A percentile compares a stretch with the other conserved stretches of the same genome.
phyloP scores from a whole-genome alignment of 2,888 invertebrate genomes.

The Palloptera scutellata region DNA sequence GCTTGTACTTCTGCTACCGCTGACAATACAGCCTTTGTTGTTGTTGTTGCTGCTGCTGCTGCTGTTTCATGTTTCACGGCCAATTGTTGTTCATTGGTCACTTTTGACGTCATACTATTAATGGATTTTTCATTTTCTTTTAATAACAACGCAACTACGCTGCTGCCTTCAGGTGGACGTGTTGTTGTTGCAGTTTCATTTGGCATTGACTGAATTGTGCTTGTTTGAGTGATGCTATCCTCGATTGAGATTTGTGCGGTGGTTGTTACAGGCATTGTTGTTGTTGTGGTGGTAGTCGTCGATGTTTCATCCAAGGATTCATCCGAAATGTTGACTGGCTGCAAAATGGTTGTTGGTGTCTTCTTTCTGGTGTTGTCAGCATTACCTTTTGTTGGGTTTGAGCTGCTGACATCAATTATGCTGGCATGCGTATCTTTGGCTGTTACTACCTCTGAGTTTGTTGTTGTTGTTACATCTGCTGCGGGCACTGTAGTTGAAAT shows the following conservation, averaged over 20 bases:
- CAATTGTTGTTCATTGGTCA: conserved; percentile 29
- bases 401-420: conserved; percentile 32
- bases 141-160: conserved; percentile 23
- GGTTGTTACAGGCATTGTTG: conserved; percentile 21
- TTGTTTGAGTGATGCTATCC: neutral
- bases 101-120: conserved; percentile 27
- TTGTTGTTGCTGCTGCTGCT: conserved; percentile 29
- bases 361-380: conserved; percentile 11
- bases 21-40: conserved; percentile 18
- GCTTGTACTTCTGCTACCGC: conserved; percentile 9
- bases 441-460: conserved; percentile 9
- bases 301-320: conserved; percentile 32
- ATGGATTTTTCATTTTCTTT: conserved; percentile 31
- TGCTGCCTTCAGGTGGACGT: conserved; percentile 22
- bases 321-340: conserved; percentile 28
- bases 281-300: conserved; percentile 4
- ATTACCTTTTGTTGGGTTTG: neutral
- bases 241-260: conserved; percentile 6
- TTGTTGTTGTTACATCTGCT: conserved; percentile 22
- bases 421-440: neutral
- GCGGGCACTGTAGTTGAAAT: conserved; percentile 1
- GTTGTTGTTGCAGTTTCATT: conserved; percentile 33
- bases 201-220: conserved; percentile 10
- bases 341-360: conserved; percentile 29
- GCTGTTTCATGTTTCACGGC: conserved; percentile 26